These are phyloP conservation scores for Tridacna crocea DNA, from an alignment of 2,888 invertebrate genomes.

Conservation along the genomic window DNA sequence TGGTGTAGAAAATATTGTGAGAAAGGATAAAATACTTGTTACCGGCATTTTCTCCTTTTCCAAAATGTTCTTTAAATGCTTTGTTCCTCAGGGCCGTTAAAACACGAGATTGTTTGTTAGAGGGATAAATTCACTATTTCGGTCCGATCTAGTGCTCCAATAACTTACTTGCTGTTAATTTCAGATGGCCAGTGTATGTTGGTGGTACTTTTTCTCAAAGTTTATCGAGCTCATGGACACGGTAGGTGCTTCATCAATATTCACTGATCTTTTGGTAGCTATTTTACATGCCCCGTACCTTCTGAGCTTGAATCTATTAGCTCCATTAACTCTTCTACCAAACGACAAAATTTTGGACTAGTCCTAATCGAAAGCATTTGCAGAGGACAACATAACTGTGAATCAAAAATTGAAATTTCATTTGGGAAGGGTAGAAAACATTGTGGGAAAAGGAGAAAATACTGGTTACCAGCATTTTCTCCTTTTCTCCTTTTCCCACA, in stretches of 20 bases:
- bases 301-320: background rate
- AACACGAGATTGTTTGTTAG: too few species aligned
- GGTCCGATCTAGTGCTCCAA: too few species aligned
- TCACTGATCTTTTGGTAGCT: background rate
- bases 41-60: too few species aligned
- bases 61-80: too few species aligned
- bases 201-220: slow-evolving; percentile 83
- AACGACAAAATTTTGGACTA: too few species aligned
- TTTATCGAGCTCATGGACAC: slow-evolving; percentile 82
- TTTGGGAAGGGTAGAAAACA: background rate
- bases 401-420: too few species aligned
- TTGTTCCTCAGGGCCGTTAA: too few species aligned
- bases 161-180: slow-evolving; percentile 39
- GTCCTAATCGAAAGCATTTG: too few species aligned
- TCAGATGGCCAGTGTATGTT: slow-evolving; percentile 79
- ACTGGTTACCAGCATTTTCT: background rate
- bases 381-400: too few species aligned
- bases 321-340: background rate
- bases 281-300: background rate
- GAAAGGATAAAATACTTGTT: too few species aligned
- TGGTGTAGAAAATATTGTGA: too few species aligned
- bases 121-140: too few species aligned
- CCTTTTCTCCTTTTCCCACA: background rate
- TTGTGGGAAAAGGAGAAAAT: background rate
- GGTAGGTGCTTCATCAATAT: slow-evolving; percentile 51